These are phyloP conservation scores for Ariolimax columbianus DNA, from an alignment of 2,888 invertebrate species.

Conservation along the genomic window DNA sequence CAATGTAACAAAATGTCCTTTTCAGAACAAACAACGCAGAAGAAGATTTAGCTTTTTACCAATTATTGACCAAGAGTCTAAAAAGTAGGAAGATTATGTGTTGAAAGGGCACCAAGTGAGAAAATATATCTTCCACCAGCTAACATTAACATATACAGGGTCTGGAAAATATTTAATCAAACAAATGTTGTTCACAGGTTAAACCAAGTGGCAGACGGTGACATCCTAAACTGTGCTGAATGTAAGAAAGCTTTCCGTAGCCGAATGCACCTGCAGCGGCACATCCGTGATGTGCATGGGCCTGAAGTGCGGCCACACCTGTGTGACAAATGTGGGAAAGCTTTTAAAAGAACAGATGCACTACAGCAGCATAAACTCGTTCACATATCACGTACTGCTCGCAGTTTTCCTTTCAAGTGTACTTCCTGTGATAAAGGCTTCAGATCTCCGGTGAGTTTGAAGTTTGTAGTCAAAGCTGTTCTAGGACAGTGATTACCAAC, in stretches of 20 bases:
- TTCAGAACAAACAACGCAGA: too few species aligned
- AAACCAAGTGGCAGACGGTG: slow-evolving; percentile 9
- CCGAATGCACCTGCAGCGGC: slow-evolving; percentile 78
- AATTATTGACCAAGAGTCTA: too few species aligned
- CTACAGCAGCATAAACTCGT: slow-evolving; percentile 80
- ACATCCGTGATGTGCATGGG: slow-evolving; percentile 80
- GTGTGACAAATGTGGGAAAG: slow-evolving; percentile 81
- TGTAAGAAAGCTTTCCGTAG: slow-evolving; percentile 78
- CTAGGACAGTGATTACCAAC: too few species aligned
- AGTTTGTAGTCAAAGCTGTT: background rate
- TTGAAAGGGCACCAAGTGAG: background rate
- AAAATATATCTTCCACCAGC: background rate
- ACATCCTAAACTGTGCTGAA: slow-evolving; percentile 65
- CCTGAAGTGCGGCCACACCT: slow-evolving; percentile 80
- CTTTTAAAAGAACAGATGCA: slow-evolving; percentile 81
- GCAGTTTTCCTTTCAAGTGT: slow-evolving; percentile 71
- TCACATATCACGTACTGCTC: slow-evolving; percentile 72
- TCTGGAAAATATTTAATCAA: background rate
- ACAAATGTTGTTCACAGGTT: slow-evolving; percentile 11
- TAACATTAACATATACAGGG: background rate
- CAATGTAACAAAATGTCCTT: too few species aligned
- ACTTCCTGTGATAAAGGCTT: slow-evolving; percentile 75
- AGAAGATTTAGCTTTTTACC: too few species aligned
- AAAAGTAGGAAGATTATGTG: too few species aligned
- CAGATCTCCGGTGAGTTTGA: slow-evolving; percentile 70